Base-by-base conservation (phyloP, 1,140 invertebrate species). In the Grapholita molesta region DNA sequence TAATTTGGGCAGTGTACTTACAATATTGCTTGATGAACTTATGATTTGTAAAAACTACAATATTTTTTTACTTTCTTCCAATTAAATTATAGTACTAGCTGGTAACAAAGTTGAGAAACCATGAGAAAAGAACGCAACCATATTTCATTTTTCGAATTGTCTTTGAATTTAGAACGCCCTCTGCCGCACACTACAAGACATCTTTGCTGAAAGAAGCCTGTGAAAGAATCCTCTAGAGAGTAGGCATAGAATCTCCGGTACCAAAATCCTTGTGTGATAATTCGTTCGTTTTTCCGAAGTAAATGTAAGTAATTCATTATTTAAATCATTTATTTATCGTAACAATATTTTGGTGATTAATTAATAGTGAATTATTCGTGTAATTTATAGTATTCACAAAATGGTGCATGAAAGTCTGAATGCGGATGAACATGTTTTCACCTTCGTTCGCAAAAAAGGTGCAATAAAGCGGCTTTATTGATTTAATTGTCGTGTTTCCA, bases 181-280 rank as follows among this genome's bases (percentile, higher is more conserved):
- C 87, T 91, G 73, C 74, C 77, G 78, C 61, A 77, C 80, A 78
- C 70, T 72, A 57, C 70, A 78, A 68, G 70, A 71, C 72, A 79
- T 79, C 76, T 84, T 76, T 67, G 70, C 75, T 89, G 89, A 91
- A 89, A 91, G 89, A 91, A 91, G 86, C 89, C 82, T 84, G 77
- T 91, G 89, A 87, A 91, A 89, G 87, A 91, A 91, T 91, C 89
- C 89, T 89, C 87, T 91, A 83, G 89, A 91, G 88, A 89, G 84
- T 89, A 91, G 86, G 83, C 85, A 91, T 83, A 83, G 86, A 86
- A 89, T 89, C 87, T 89, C 89, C 89, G 85, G 89, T 85, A 89
- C 85, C 89, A 89, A 91, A 91, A 89, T 91, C 89, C 85, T 89
- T 87, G 83, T 83, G 89, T 91, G 89, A 86, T 74, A 89, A 84